Evolutionary conservation across 2,888 invertebrate species (phyloP), one percentile per base, ranked within the genome.

Genomic region (Acanthoscelides obtectus): DNA sequence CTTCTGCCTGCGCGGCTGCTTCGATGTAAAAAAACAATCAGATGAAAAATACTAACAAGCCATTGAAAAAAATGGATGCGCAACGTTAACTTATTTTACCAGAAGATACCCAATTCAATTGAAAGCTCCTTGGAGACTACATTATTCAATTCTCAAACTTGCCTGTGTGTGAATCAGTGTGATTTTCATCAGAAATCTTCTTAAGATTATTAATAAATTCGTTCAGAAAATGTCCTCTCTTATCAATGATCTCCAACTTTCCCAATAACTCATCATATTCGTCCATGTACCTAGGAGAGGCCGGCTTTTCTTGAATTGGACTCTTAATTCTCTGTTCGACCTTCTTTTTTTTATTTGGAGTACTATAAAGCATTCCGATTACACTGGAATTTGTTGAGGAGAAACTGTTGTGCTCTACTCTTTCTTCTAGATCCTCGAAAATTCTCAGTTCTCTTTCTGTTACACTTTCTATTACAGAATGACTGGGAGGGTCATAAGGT

Each of bases 351-450:
- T 78, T 79, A 22, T 74, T 76, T 19, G 84, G 84, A 3, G 83
- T 84, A 69, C 82, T 83, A 12, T 76, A 81, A 22, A 84, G 74
- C 64, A 85, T 75, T 20, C 81, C 80, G 21, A 84, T 69, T 64
- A 85, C 77, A 74, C 85, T 85, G 0, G 85, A 83, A 77, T 84
- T 85, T 1, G 84, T 84, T 2, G 85, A 85, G 71, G 90, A 90
- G 77, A 94, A 93, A 80, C 92, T 93, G 22, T 92, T 92, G 68
- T 90, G 87, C 4, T 92, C 91, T 80, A 92, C 92, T 83, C 92
- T 92, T 79, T 91, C 89, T 84, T 95, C 95, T 63, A 95, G 84
- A 5, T 92, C 82, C 80, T 95, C 94, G 85, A 95, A 95, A 80
- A 94, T 89, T 73, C 90, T 89, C 75, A 94, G 87, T 80, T 94